A percentile compares a stretch with the other conserved stretches of the same genome.
Evolutionary conservation across 2,888 invertebrate species (phyloP).

Genomic region (Vannuccia rotundouncinata): DNA sequence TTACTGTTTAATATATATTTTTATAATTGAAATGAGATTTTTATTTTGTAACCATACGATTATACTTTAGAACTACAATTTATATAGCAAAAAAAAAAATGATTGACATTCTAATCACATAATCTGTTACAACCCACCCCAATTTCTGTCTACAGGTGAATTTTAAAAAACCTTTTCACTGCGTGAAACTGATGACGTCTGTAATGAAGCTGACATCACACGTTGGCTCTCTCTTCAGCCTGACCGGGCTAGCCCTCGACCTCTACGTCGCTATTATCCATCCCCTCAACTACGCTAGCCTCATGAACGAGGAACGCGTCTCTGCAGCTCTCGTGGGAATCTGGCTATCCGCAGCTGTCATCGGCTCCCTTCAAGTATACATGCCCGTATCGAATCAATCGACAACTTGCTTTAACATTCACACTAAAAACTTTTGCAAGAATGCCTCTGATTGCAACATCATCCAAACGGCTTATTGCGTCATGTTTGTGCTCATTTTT

Average conservation of each 20-base stretch:
- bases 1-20: no score
- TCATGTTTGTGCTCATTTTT: neutral
- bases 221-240: conserved; percentile 23
- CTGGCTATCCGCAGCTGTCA: neutral
- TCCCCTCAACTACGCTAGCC: conserved; percentile 29
- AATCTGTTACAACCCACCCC: no score
- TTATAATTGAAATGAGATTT: no score
- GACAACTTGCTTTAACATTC: neutral
- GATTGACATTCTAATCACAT: no score
- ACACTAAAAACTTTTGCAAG: neutral
- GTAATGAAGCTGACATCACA: neutral
- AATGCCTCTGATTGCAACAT: neutral
- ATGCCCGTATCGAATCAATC: neutral
- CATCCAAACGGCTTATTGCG: neutral
- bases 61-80: no score
- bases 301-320: conserved; percentile 22
- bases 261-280: conserved; percentile 32
- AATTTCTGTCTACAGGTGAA: no score
- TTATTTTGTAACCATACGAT: no score
- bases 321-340: neutral
- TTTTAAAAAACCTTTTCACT: no score
- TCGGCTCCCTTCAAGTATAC: neutral
- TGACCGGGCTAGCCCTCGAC: conserved; percentile 24
- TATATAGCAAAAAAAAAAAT: no score
- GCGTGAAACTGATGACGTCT: neutral